Percentiles rank a stretch among this genome's conserved stretches.
phyloP scores from a whole-genome alignment of 2,113 vertebrate genomes.

The Actenoides lindsayi region DNA sequence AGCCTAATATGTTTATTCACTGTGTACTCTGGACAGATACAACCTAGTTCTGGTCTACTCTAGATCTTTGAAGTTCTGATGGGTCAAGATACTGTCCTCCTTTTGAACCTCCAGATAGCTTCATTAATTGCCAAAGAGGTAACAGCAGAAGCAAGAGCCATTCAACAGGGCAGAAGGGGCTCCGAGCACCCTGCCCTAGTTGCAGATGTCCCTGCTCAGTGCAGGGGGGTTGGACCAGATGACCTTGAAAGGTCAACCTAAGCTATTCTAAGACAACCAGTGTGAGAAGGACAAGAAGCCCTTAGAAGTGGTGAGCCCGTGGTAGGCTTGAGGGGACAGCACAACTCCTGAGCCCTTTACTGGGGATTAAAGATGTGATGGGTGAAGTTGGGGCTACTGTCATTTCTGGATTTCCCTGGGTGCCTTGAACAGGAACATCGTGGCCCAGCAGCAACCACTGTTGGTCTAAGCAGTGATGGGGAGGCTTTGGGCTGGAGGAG shows the following conservation, averaged over 20 bases:
- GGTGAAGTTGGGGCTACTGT: background rate
- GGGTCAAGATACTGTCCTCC: background rate
- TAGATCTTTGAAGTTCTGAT: background rate
- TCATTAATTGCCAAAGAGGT: background rate
- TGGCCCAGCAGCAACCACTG: fast-evolving
- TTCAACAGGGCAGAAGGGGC: background rate
- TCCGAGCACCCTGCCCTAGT: background rate
- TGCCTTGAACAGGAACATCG: background rate
- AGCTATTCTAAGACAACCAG: background rate
- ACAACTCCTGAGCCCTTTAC: background rate
- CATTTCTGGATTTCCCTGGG: background rate
- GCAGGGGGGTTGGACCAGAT: background rate
- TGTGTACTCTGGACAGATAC: fast-evolving
- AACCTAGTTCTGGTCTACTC: background rate
- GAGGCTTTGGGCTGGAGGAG: background rate
- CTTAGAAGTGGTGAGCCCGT: background rate
- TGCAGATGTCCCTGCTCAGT: background rate
- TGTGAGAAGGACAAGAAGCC: background rate
- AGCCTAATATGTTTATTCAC: background rate
- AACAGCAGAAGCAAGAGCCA: background rate
- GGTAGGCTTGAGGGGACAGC: background rate
- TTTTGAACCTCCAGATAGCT: background rate
- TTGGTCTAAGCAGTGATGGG: fast-evolving
- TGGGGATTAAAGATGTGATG: background rate
- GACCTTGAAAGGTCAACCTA: too few relatives aligned